Evolutionary conservation across 1,140 invertebrate genomes (phyloP).

Genomic region (Vanessa atalanta): DNA sequence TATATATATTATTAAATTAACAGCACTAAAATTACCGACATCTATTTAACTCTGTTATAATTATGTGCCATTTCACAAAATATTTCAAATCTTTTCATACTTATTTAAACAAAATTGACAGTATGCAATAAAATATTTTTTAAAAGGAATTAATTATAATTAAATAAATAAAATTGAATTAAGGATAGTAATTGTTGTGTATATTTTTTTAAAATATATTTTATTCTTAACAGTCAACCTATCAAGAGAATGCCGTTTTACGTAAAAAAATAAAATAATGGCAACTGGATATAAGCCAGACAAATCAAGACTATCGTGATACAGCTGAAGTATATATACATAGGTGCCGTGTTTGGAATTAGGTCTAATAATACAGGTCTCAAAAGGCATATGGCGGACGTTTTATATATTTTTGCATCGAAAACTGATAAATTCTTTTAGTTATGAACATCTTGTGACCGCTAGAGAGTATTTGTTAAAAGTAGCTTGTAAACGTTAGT

Average conservation of each 20-base stretch:
- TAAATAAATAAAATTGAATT: neutral
- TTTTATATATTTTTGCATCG: constrained; percentile 82
- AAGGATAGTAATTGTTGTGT: neutral
- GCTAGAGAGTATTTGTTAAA: constrained; percentile 79
- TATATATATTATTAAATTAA: too few species aligned
- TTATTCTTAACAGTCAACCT: constrained; percentile 21
- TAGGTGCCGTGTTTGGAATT: constrained; percentile 46
- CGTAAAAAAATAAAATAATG: constrained; percentile 65
- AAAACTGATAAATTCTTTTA: constrained; percentile 81
- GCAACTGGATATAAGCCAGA: constrained; percentile 70
- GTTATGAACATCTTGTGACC: constrained; percentile 80
- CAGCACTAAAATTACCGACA: too few species aligned
- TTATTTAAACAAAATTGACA: too few species aligned
- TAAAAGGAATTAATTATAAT: neutral
- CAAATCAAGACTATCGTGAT: constrained; percentile 44
- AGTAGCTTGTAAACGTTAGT: constrained; percentile 79
- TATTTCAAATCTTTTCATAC: too few species aligned
- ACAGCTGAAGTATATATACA: constrained; percentile 21
- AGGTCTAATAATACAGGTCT: constrained; percentile 65
- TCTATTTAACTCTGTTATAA: too few species aligned
- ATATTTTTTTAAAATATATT: neutral
- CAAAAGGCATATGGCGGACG: constrained; percentile 82
- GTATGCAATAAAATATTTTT: neutral
- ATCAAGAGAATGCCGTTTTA: constrained; percentile 36
- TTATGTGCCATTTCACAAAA: too few species aligned